Conservation (phyloP, 1,140 invertebrate genomes). For the Oscheius sp. region DNA sequence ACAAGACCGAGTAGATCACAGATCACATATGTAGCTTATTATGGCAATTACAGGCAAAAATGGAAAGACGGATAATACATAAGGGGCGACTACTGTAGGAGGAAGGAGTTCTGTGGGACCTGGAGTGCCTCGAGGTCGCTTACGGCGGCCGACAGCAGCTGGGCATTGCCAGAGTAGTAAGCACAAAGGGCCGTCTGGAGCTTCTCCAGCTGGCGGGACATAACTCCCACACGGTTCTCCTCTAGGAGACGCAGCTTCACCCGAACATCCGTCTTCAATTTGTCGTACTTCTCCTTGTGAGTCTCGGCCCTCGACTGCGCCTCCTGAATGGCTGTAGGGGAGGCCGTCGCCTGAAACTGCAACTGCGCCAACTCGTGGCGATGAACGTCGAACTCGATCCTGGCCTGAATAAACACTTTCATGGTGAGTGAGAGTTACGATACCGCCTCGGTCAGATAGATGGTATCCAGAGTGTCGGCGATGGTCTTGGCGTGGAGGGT, state of each 20-base stretch:
- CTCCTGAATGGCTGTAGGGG: not conserved
- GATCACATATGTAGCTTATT: too few species aligned
- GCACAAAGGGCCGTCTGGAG: slow-evolving; percentile 26
- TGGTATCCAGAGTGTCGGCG: slow-evolving; percentile 31
- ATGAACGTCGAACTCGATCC: slow-evolving; percentile 31
- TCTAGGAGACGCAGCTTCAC: slow-evolving; percentile 32
- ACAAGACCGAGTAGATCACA: too few species aligned
- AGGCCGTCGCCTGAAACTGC: not conserved
- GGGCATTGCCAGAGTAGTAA: slow-evolving; percentile 32
- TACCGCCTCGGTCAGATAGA: slow-evolving; percentile 27
- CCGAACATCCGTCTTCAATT: slow-evolving; percentile 25
- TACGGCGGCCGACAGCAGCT: slow-evolving; percentile 11
- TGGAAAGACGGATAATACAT: too few species aligned
- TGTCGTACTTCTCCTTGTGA: slow-evolving; percentile 24
- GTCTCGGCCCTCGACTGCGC: slow-evolving; percentile 3
- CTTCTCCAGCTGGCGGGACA: slow-evolving; percentile 28
- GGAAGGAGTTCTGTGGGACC: slow-evolving; percentile 20
- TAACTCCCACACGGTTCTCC: slow-evolving; percentile 29
- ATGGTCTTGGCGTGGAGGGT: slow-evolving; percentile 33
- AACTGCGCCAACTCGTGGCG: slow-evolving; percentile 15
- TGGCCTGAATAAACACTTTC: slow-evolving; percentile 12
- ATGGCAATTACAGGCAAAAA: too few species aligned
- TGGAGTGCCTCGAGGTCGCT: slow-evolving; percentile 14
- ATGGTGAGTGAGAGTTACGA: not conserved
- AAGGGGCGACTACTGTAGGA: not conserved